Percentiles rank a stretch among this genome's conserved stretches.
phyloP scores from a whole-genome alignment of 2,888 invertebrate species.

The Synergus japonicus region DNA sequence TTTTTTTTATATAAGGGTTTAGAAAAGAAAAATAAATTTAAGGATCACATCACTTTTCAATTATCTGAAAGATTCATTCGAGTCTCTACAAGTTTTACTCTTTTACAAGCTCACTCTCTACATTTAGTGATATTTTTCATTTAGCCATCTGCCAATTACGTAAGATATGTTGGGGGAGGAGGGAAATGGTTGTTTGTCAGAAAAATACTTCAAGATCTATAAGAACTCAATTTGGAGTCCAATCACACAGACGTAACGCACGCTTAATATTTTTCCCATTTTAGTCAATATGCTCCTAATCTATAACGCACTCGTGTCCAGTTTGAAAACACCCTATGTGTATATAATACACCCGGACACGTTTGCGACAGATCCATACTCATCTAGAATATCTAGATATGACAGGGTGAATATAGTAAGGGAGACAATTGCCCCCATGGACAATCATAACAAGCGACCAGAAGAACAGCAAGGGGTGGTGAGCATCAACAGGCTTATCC shows the following conservation, averaged over 20 bases:
- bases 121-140: too few species aligned
- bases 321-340: background rate
- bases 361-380: background rate
- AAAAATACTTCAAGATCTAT: background rate
- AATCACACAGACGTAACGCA: background rate
- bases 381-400: conserved; percentile 12
- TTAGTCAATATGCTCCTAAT: background rate
- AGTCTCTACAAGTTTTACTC: background rate
- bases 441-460: conserved; percentile 66
- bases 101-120: background rate
- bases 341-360: conserved; percentile 1
- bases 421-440: conserved; percentile 38
- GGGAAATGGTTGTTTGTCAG: too few species aligned
- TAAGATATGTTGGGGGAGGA: too few species aligned
- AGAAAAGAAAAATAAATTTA: background rate
- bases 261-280: conserved; percentile 9
- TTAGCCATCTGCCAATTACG: too few species aligned
- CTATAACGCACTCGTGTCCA: background rate
- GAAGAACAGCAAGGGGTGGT: conserved; percentile 49
- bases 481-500: conserved; percentile 53
- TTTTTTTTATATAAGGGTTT: background rate
- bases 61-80: background rate
- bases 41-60: background rate
- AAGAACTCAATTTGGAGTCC: background rate
- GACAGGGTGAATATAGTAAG: conserved; percentile 10